Percentiles rank a stretch among this genome's conserved stretches.
phyloP scores from a whole-genome alignment of 2,797 vertebrate genomes.

The Galagoides demidoff region DNA sequence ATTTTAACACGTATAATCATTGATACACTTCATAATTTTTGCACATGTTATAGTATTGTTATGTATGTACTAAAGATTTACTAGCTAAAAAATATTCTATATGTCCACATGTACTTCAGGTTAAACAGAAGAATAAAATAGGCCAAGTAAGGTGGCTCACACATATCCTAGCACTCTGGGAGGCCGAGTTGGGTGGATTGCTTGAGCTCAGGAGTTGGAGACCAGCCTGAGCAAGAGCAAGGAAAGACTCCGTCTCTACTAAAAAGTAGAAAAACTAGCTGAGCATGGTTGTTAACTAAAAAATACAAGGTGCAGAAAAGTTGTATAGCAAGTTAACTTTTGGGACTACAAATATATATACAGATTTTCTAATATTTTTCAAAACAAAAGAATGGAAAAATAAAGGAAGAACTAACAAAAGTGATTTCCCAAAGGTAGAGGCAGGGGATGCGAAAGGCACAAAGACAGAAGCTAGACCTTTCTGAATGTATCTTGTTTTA shows the following conservation, averaged over 20 bases:
- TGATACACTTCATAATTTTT: conserved; percentile 51
- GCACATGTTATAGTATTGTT: background rate
- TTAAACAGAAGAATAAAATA: conserved; percentile 45
- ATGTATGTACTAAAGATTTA: conserved; percentile 49
- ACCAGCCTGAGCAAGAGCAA: no score
- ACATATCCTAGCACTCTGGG: no score
- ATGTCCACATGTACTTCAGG: conserved; percentile 32
- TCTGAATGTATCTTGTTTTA: background rate
- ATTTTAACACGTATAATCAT: background rate
- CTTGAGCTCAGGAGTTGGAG: no score
- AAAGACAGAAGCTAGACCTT: background rate
- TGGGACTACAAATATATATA: background rate
- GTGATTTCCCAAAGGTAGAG: background rate
- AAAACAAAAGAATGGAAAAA: conserved; percentile 23
- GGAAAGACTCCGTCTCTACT: no score
- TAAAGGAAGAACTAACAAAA: conserved; percentile 42
- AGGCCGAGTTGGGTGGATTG: no score
- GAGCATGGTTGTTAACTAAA: background rate
- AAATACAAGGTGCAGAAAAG: background rate
- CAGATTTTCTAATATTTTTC: conserved; percentile 47
- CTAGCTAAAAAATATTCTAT: conserved; percentile 47
- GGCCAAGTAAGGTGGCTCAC: background rate
- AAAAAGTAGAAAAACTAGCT: no score
- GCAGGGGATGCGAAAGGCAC: background rate
- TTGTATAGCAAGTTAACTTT: background rate